Base-by-base conservation (phyloP, 2,797 vertebrate species). In the Eulemur rubriventer region DNA sequence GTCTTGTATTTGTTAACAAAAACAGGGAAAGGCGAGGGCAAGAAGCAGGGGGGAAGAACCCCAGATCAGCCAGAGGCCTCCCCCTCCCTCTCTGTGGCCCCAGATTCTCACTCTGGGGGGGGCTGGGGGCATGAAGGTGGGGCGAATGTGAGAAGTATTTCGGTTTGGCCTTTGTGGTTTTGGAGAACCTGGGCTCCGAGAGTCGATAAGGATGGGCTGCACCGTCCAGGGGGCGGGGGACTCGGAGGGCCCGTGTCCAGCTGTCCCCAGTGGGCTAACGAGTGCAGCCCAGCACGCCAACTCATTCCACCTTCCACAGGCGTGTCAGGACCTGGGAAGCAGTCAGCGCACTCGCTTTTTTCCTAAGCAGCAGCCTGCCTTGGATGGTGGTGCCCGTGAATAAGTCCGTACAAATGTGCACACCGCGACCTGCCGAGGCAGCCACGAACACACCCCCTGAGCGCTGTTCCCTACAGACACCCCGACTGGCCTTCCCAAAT, bases 261-360 rank as follows among this genome's bases (percentile, higher is more conserved):
- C 30, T 12, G 13, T 48, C 57, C 83, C 83, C 5, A 2, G 65
- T 50, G 61, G 63, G 65, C 55, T 30, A 78, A 79, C 55, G 14
- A 9, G 48, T 0, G 13, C 46, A 67, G 0, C 94, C 67, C 82
- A 67, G 91, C 65, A 50, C 14, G 93, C 35, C 89, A 91, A 94
- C 95, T 96, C 96, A 92, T 90, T 95, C 94, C 96, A 94, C 72
- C 75, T 67, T 94, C 50, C 0, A 79, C 6, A 95, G 98, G 96
- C 97, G 75, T 91, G 97, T 97, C 70, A 97, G 96, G 94, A 97
- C 97, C 96, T 97, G 97, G 98, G 91, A 98, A 94, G 85, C 91
- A 95, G 90, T 94, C 80, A 50, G 79, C 59, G 85, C 75, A 1
- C 12, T 93, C 96, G 48, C 6, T 33, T 65, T 48, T 43, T 95